These are phyloP conservation scores for Neomicropteryx cornuta DNA, from an alignment of 1,140 invertebrate species.

Conservation along the genomic window DNA sequence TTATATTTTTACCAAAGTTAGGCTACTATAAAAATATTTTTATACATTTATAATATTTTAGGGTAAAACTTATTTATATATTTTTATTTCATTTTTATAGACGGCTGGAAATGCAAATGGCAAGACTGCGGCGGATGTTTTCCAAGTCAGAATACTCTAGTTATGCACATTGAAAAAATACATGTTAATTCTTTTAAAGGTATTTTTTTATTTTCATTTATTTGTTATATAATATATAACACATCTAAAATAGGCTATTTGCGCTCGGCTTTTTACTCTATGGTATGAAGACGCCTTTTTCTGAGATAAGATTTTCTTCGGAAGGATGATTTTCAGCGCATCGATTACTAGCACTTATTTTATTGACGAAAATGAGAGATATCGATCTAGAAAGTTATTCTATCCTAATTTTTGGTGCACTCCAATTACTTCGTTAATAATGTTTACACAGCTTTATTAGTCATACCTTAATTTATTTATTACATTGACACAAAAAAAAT, in stretches of 20 bases:
- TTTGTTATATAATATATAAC: background rate
- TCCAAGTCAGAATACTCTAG: conserved; percentile 65
- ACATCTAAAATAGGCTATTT: background rate
- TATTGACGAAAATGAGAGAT: background rate
- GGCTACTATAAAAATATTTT: background rate
- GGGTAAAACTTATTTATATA: no score
- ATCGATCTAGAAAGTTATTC: no score
- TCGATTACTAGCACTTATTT: background rate
- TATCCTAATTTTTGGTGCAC: no score
- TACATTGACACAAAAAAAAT: no score
- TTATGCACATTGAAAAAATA: conserved; percentile 81
- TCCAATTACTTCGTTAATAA: no score
- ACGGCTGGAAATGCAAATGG: conserved; percentile 62
- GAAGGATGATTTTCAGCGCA: background rate
- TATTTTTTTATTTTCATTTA: conserved; percentile 16
- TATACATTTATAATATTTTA: conserved; percentile 2
- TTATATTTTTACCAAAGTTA: background rate
- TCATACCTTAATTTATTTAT: no score
- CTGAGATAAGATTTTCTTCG: background rate
- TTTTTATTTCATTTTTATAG: conserved; percentile 25
- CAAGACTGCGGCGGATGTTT: conserved; percentile 72
- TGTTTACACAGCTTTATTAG: no score
- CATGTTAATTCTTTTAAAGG: conserved; percentile 78
- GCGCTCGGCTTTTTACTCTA: background rate
- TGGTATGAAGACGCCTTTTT: background rate